These are phyloP conservation scores for Solen grandis DNA, from an alignment of 1,140 invertebrate species.

Conservation along the genomic window DNA sequence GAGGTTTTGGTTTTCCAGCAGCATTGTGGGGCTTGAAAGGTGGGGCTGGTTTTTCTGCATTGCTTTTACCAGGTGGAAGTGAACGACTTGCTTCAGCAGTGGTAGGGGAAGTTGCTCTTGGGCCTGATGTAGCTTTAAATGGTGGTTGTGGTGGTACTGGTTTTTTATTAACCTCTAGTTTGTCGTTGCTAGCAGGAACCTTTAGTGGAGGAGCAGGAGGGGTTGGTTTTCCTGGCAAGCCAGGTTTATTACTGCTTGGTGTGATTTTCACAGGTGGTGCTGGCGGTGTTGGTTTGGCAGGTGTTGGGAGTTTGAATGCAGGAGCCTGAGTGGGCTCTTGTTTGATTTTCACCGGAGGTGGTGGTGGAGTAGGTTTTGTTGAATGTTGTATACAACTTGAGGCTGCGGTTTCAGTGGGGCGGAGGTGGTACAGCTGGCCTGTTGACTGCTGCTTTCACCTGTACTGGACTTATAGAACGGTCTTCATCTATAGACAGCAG, in stretches of 20 bases:
- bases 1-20: no score
- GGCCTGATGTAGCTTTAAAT: neutral
- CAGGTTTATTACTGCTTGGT: neutral
- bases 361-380: slow-evolving; percentile 20
- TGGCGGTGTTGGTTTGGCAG: neutral
- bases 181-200: no score
- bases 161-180: no score
- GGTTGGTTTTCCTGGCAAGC: slow-evolving; percentile 21
- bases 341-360: neutral
- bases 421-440: neutral
- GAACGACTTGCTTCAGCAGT: no score
- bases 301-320: slow-evolving; percentile 10
- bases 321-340: neutral
- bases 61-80: no score
- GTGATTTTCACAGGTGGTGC: slow-evolving; percentile 6
- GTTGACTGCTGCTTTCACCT: no score
- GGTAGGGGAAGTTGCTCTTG: neutral
- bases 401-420: no score
- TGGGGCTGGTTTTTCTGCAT: no score
- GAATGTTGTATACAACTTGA: no score
- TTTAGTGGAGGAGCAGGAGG: neutral
- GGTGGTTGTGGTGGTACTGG: no score
- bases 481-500: neutral
- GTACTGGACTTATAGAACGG: no score
- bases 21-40: no score